A percentile compares a stretch with the other conserved stretches of the same genome.
Conservation (phyloP, 35 echinoderm and acorn worm species). For the Eucidaris tribuloides region DNA sequence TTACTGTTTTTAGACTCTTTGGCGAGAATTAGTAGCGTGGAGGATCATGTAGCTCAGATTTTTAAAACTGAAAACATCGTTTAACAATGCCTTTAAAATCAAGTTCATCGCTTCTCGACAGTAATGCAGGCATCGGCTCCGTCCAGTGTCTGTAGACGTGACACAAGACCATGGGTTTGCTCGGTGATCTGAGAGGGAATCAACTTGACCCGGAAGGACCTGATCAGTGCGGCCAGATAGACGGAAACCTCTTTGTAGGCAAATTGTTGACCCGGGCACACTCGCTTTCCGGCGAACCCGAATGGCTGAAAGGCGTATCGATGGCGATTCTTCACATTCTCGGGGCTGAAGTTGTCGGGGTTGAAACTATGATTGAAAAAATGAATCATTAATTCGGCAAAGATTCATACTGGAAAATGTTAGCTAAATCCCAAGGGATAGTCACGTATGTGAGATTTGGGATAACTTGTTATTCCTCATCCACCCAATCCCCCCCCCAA, state of each 20-base stretch:
- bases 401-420: too few relatives aligned
- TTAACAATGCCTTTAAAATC: too few relatives aligned
- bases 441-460: neutral
- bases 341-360: constrained; percentile 51
- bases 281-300: constrained; percentile 58
- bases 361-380: constrained; percentile 47
- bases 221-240: constrained; percentile 46
- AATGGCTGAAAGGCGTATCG: constrained; percentile 31
- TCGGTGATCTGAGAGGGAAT: constrained; percentile 66
- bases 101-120: constrained; percentile 62
- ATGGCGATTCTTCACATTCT: constrained; percentile 28
- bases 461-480: too few relatives aligned
- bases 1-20: too few relatives aligned
- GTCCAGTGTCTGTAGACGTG: constrained; percentile 42
- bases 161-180: constrained; percentile 39
- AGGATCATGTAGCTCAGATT: too few relatives aligned
- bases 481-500: too few relatives aligned
- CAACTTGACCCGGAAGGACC: constrained; percentile 56
- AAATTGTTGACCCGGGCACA: constrained; percentile 62
- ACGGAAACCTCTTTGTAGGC: constrained; percentile 51
- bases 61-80: too few relatives aligned
- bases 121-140: constrained; percentile 74
- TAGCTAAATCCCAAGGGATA: too few relatives aligned
- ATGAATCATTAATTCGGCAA: too few relatives aligned
- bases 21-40: too few relatives aligned